Percentiles rank a stretch among this genome's conserved stretches.
These are phyloP conservation scores for Cricetomys ansorgei DNA, from an alignment of 2,113 vertebrate species.

Conservation along the genomic window DNA sequence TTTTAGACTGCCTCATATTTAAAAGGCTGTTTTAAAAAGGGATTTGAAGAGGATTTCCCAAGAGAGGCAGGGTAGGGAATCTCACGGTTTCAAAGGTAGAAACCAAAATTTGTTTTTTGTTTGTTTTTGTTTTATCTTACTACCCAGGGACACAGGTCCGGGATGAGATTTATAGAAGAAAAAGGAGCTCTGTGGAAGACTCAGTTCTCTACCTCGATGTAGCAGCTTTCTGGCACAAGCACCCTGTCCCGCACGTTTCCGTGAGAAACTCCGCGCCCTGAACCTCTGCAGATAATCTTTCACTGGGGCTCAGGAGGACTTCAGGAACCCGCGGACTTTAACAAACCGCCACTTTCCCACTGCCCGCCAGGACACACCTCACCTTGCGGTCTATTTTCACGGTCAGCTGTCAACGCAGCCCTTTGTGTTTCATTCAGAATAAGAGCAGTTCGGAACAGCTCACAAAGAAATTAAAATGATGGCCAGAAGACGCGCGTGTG, in stretches of 20 bases:
- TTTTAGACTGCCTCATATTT: background rate
- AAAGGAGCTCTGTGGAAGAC: background rate
- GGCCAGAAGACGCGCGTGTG: conserved; percentile 2
- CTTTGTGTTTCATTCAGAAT: conserved; percentile 69
- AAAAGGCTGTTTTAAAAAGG: conserved; percentile 39
- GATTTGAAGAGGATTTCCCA: background rate
- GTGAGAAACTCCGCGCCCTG: background rate
- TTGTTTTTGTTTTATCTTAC: background rate
- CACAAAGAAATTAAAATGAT: background rate
- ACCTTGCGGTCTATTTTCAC: background rate
- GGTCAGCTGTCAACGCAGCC: conserved; percentile 74
- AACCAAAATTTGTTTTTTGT: conserved; percentile 5
- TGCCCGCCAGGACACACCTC: background rate
- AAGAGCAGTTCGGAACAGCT: background rate
- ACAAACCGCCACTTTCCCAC: background rate
- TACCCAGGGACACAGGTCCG: background rate
- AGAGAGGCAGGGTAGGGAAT: background rate
- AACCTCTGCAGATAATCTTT: background rate
- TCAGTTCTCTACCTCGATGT: background rate
- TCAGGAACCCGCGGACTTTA: background rate
- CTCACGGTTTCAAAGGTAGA: background rate
- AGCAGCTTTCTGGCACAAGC: background rate
- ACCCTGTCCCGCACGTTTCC: background rate
- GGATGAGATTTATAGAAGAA: background rate
- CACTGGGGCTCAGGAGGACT: background rate